phyloP scores from a whole-genome alignment of 1,140 invertebrate species.

The Cardiocondyla obscurior region DNA sequence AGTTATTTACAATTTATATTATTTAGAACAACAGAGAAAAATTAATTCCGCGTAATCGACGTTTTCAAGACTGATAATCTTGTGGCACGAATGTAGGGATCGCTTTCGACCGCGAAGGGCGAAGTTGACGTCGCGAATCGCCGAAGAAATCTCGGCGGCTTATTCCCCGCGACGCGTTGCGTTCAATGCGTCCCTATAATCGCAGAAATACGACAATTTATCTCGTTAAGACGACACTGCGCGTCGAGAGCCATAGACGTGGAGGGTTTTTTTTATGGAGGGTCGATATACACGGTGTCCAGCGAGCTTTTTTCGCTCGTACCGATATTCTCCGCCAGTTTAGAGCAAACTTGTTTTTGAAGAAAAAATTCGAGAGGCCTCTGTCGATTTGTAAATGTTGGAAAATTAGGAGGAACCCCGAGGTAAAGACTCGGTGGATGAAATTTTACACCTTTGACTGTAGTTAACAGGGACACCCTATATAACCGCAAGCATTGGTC shows the following conservation, averaged over 20 bases:
- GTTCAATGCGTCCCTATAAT: not conserved
- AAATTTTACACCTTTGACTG: not conserved
- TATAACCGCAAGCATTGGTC: not conserved
- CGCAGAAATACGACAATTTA: slow-evolving; percentile 29
- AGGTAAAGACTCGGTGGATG: not conserved
- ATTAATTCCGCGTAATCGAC: not conserved
- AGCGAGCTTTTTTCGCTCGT: not conserved
- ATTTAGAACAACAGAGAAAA: not conserved
- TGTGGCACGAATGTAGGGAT: not conserved
- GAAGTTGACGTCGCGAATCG: not conserved
- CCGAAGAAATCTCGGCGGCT: slow-evolving; percentile 1
- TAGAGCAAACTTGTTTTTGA: not conserved
- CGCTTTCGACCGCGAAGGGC: not conserved
- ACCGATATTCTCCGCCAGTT: not conserved
- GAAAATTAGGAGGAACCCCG: not conserved
- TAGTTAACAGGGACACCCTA: not conserved
- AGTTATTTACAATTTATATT: too few species aligned
- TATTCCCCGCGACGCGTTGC: not conserved
- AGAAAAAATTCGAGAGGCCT: not conserved
- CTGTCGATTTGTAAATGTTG: not conserved
- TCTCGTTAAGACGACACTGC: slow-evolving; percentile 1
- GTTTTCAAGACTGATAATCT: not conserved
- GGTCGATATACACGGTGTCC: not conserved
- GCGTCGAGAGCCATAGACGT: not conserved
- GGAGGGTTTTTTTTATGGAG: not conserved